A percentile compares a stretch with the other conserved stretches of the same genome.
Evolutionary conservation across 2,113 vertebrate species (phyloP).

Genomic region (Gallinago undulata): DNA sequence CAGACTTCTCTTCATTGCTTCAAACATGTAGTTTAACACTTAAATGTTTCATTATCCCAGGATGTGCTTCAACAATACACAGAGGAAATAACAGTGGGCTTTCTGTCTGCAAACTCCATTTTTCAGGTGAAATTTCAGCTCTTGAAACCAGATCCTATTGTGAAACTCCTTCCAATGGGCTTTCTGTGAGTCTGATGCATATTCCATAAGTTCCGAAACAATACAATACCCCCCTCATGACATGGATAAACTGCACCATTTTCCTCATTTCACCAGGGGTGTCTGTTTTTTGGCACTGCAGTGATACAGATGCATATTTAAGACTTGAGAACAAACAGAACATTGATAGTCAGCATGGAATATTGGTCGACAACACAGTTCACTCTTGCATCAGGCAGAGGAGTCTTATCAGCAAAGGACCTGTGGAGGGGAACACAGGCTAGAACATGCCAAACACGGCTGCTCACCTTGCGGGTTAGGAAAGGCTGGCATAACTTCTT

Average conservation of each 20-base stretch:
- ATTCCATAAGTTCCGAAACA: slow-evolving; percentile 20
- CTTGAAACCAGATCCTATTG: slow-evolving; percentile 29
- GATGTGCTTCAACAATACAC: not conserved
- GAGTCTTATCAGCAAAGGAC: not conserved
- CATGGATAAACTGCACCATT: not conserved
- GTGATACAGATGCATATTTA: not conserved
- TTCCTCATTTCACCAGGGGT: not conserved
- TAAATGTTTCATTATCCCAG: not conserved
- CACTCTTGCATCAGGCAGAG: not conserved
- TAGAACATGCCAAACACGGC: not conserved
- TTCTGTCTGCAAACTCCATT: not conserved
- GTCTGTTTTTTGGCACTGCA: not conserved
- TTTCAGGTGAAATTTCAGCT: slow-evolving; percentile 36
- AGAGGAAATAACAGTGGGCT: not conserved
- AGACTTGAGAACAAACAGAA: not conserved
- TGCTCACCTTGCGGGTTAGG: not conserved
- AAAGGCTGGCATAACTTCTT: not conserved
- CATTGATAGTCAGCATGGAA: not conserved
- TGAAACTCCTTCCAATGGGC: not conserved
- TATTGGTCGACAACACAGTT: not conserved
- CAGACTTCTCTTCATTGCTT: not conserved
- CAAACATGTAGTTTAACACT: not conserved
- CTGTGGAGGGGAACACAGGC: not conserved
- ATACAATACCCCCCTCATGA: not conserved
- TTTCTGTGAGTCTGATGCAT: not conserved